These are phyloP conservation scores for Drosophila prolongata DNA, from an alignment of 2,888 invertebrate species.

Conservation along the genomic window DNA sequence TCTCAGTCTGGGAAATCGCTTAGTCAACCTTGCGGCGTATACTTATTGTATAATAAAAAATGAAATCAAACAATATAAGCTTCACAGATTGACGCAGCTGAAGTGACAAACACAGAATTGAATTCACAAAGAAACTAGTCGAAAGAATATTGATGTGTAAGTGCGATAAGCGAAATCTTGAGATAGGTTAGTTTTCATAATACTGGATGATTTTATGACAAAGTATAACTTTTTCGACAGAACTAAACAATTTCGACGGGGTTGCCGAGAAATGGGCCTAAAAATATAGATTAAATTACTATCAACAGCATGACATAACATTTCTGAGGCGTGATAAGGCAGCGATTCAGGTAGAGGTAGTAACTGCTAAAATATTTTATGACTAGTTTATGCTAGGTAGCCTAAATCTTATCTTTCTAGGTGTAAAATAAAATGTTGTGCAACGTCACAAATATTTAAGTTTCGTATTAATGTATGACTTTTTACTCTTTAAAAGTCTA, in stretches of 20 bases:
- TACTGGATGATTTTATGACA: not conserved
- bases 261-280: not conserved
- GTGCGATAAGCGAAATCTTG: not conserved
- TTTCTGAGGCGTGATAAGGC: constrained; percentile 5
- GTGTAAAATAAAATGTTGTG: constrained; percentile 21
- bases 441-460: constrained; percentile 15
- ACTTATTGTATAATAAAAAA: constrained; percentile 2
- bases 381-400: constrained; percentile 5
- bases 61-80: constrained; percentile 1
- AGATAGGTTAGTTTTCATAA: constrained; percentile 15
- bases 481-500: too few relatives aligned
- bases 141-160: not conserved
- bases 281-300: not conserved
- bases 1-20: constrained; percentile 2
- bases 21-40: constrained; percentile 7
- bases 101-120: not conserved
- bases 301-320: constrained; percentile 8
- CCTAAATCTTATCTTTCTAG: constrained; percentile 2
- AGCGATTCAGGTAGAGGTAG: constrained; percentile 5
- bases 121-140: not conserved
- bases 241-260: not conserved
- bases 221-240: too few relatives aligned
- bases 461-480: not conserved
- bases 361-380: constrained; percentile 21
- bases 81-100: not conserved